Evolutionary conservation across 2,888 invertebrate species (phyloP), one percentile per base, ranked within the genome.

Genomic region (Aphelenchoides bicaudatus): DNA sequence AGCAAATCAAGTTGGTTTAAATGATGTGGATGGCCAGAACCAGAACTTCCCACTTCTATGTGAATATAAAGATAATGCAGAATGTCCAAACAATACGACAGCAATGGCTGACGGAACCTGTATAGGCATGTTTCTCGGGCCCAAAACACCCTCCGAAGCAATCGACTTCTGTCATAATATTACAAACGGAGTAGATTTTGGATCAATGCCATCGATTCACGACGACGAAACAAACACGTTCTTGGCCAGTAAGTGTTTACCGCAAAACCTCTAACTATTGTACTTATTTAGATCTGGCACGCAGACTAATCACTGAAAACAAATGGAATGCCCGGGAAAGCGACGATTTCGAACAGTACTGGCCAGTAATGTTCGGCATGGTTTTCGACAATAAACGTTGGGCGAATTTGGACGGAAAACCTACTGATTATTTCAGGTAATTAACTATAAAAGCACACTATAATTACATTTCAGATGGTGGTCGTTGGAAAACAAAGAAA

Each of bases 361-460:
- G 58, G 19, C 61, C 61, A 25, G 52, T 58, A 6, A 31, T 58
- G 19, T 62, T 58, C 54, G 58, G 58, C 6, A 52, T 58, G 62
- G 21, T 23, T n/a, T 53, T 52, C 51, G 30, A 39, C 27, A 31
- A 29, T n/a, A 27, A 39, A 5, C 27, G 39, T 28, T 62, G 63
- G 63, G 30, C n/a, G 37, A 62, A 62, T 16, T 28, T 49, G 28
- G 63, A 62, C 27, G 53, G 39, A 6, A 59, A 48, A 21, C 30
- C 29, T 8, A 50, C 49, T 27, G 63, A 62, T 48, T 62, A 59
- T 37, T 62, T 65, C 48, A 34, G 63, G 21, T 62, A 61, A n/a
- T n/a, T n/a, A n/a, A n/a, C n/a, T n/a, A 61, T 60, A 34, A 34
- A n/a, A 34, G n/a, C 34, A 34, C 34, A 34, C 34, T 34, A 10